phyloP scores from a whole-genome alignment of 2,797 vertebrate genomes.

The Ataeniobius toweri region DNA sequence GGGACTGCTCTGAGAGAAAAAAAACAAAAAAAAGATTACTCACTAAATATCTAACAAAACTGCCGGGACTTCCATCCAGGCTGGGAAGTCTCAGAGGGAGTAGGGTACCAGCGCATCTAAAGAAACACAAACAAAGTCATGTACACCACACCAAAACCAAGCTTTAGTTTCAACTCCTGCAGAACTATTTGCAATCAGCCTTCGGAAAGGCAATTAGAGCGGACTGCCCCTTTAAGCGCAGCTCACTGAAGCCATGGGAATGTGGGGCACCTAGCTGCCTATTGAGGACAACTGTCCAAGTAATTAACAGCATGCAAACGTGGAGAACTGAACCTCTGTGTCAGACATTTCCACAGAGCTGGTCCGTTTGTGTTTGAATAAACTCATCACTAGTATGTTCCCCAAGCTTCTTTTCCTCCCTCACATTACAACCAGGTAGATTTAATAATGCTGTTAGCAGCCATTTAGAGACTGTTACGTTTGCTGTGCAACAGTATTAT shows the following conservation, averaged over 20 bases:
- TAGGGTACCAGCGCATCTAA: conserved; percentile 98
- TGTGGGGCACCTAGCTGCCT: conserved; percentile 59
- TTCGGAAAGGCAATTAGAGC: conserved; percentile 24
- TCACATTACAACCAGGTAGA: not conserved
- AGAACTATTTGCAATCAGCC: conserved; percentile 25
- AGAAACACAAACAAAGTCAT: conserved; percentile 72
- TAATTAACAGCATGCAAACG: conserved; percentile 68
- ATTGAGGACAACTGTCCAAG: conserved; percentile 57
- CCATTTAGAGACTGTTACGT: conserved; percentile 15
- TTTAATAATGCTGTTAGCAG: conserved; percentile 9
- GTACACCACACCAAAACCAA: conserved; percentile 51
- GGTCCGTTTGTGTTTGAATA: conserved; percentile 42
- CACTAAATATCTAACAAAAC: conserved; percentile 93
- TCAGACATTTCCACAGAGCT: conserved; percentile 60
- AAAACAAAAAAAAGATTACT: conserved; percentile 76
- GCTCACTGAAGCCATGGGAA: conserved; percentile 61
- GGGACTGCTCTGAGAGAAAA: not conserved
- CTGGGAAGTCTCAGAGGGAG: conserved; percentile 92
- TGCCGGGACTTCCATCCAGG: conserved; percentile 99
- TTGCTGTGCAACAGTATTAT: conserved; percentile 12
- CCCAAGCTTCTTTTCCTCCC: not conserved
- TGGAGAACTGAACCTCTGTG: conserved; percentile 41
- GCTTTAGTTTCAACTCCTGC: conserved; percentile 24
- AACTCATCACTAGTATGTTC: not conserved
- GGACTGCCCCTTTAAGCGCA: conserved; percentile 63